Evolutionary conservation across 2,888 invertebrate genomes (phyloP).

Genomic region (Xylocampa areola): DNA sequence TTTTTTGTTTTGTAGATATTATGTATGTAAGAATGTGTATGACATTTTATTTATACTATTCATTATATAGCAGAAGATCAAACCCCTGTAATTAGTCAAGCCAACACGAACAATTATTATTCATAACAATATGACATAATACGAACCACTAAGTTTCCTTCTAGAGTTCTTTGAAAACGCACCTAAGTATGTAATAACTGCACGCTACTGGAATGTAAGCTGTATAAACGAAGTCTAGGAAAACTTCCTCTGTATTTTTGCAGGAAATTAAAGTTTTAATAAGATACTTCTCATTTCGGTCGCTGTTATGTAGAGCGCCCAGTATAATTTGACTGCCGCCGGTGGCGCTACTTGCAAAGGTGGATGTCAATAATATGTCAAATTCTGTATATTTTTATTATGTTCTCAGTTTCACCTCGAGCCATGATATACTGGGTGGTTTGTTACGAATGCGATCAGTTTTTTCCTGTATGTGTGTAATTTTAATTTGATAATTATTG

Average conservation of each 20-base stretch:
- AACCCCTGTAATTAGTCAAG: conserved; percentile 47
- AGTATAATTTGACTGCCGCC: no score
- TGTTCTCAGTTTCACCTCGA: no score
- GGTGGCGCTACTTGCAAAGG: no score
- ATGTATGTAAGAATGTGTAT: no score
- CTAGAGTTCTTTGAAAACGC: conserved; percentile 45
- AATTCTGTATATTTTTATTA: neutral
- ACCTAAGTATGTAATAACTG: conserved; percentile 71
- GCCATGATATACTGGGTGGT: no score
- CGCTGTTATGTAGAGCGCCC: neutral
- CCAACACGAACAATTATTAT: conserved; percentile 26
- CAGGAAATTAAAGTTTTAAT: conserved; percentile 63
- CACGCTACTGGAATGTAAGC: conserved; percentile 59
- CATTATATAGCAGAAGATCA: no score
- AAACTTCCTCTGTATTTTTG: conserved; percentile 63
- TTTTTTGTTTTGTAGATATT: no score
- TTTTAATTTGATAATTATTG: no score
- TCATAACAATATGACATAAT: conserved; percentile 46
- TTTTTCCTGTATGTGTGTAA: no score
- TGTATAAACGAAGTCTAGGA: conserved; percentile 62
- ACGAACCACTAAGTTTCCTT: conserved; percentile 38
- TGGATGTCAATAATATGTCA: no score
- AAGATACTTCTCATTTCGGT: neutral
- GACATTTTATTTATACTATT: no score
- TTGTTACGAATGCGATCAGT: no score